A percentile compares a stretch with the other conserved stretches of the same genome.
phyloP scores from a whole-genome alignment of 2,797 vertebrate species.

The Lithobates pipiens region DNA sequence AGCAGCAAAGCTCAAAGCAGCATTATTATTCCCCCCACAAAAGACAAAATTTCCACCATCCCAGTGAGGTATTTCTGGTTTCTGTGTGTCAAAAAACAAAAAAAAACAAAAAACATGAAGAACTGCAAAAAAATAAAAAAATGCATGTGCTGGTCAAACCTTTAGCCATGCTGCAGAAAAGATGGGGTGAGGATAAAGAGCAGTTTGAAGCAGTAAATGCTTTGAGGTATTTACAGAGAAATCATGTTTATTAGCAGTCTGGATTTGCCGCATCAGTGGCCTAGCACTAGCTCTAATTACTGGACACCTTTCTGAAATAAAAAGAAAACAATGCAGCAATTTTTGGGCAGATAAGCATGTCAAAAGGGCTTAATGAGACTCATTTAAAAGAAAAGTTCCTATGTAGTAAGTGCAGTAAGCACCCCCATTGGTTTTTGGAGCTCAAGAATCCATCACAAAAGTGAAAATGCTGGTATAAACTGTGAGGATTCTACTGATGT shows the following conservation, averaged over 20 bases:
- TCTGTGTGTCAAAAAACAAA: slow-evolving; percentile 25
- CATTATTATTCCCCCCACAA: slow-evolving; percentile 73
- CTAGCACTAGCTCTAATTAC: not conserved
- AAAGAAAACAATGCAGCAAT: slow-evolving; percentile 41
- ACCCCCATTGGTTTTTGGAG: not conserved
- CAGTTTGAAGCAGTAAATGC: slow-evolving; percentile 42
- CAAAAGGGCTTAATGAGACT: not conserved
- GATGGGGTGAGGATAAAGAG: slow-evolving; percentile 63
- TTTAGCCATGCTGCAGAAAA: slow-evolving; percentile 63
- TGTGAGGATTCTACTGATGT: slow-evolving; percentile 71
- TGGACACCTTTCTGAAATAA: slow-evolving; percentile 6
- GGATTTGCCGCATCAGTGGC: not conserved
- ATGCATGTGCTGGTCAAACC: slow-evolving; percentile 43
- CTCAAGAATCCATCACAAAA: slow-evolving; percentile 12
- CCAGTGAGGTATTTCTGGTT: slow-evolving; percentile 81
- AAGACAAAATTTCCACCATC: slow-evolving; percentile 72
- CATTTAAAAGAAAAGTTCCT: not conserved
- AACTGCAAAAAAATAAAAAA: slow-evolving; percentile 32
- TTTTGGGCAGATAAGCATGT: not conserved
- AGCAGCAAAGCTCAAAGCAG: slow-evolving; percentile 72
- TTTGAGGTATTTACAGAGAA: slow-evolving; percentile 50
- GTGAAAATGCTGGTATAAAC: slow-evolving; percentile 75
- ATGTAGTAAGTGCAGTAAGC: not conserved
- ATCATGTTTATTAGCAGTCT: slow-evolving; percentile 7
- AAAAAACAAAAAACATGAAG: not conserved